Percentiles rank a stretch among this genome's conserved stretches.
Evolutionary conservation across 2,797 vertebrate species (phyloP).

Genomic region (Clarias platycephalus): DNA sequence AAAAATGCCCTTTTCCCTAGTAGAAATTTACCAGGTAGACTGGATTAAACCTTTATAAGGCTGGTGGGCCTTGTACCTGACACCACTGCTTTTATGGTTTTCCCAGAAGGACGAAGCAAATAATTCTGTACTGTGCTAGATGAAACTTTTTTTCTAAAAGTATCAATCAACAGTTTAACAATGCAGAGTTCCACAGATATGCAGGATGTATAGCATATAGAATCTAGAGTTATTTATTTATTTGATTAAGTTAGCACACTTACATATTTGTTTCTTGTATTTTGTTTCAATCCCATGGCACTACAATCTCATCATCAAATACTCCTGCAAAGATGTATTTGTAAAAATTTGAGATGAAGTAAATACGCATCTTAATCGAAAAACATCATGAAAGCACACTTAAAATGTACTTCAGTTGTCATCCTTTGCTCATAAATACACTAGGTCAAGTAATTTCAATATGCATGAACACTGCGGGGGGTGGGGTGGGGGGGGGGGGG

Average conservation of each 20-base stretch:
- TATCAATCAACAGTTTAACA: slow-evolving; percentile 65
- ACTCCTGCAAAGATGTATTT: slow-evolving; percentile 36
- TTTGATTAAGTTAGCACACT: background rate
- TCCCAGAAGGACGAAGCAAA: background rate
- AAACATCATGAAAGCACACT: slow-evolving; percentile 51
- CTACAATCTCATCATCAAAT: slow-evolving; percentile 23
- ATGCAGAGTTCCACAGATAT: slow-evolving; percentile 67
- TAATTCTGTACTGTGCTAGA: slow-evolving; percentile 56
- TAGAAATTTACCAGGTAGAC: background rate
- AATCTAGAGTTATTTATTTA: slow-evolving; percentile 47
- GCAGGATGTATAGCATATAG: slow-evolving; percentile 66
- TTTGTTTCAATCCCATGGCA: no score
- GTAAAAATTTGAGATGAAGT: slow-evolving; percentile 43
- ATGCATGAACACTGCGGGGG: slow-evolving; percentile 35
- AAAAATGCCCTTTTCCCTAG: no score
- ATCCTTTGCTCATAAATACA: slow-evolving; percentile 35
- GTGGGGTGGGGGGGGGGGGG: background rate
- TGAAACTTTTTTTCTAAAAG: background rate
- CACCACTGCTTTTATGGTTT: background rate
- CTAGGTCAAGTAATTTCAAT: slow-evolving; percentile 52
- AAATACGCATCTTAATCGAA: slow-evolving; percentile 36
- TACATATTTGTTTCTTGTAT: no score
- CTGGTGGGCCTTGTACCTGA: background rate
- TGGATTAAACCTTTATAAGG: background rate
- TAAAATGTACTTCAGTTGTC: slow-evolving; percentile 3